Evolutionary conservation across 2,797 vertebrate genomes (phyloP), one percentile per base, ranked within the genome.

Genomic region (Tinamus major): DNA sequence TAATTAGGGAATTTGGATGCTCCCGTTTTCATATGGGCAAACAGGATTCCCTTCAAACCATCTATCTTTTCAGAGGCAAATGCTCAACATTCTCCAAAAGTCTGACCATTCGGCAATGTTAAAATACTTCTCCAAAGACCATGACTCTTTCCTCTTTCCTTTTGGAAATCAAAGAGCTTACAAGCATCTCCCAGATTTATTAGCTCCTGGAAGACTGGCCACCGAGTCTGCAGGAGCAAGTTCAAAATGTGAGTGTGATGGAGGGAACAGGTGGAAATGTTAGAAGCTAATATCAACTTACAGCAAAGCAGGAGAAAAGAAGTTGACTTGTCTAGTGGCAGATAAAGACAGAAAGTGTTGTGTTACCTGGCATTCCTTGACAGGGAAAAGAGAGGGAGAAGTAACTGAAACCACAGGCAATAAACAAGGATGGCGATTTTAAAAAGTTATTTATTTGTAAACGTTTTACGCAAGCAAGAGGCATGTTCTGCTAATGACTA

Each of bases 371-470:
- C 85, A 20, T 2, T 5, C 23, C 80, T 81, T 94, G 63, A 93
- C 64, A 96, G 53, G 48, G 35, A 48, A 87, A 41, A 64, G n/a
- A 35, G 27, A 51, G 35, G 20, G 41, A 85, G 33, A 72, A 90
- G 31, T 37, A 83, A 39, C 77, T 31, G 18, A 92, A 94, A 81
- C 91, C 89, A 2, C 67, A 35, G 70, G 86, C 13, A 33, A 86
- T 90, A 87, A 90, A 77, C 68, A 79, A 53, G 82, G 77, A 64
- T 8, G 16, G n/a, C 23, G 64, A 24, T 79, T 79, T 48, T 92
- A 64, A 63, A 67, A 89, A 63, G n/a, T 91, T 89, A 82, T 48
- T 95, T 96, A 77, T 94, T 94, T 95, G 86, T 95, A 92, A 92
- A 70, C 71, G 41, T 85, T 55, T 65, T 10, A 20, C 3, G 5